These are phyloP conservation scores for Polylopha cassiicola DNA, from an alignment of 2,888 invertebrate genomes.

Conservation along the genomic window DNA sequence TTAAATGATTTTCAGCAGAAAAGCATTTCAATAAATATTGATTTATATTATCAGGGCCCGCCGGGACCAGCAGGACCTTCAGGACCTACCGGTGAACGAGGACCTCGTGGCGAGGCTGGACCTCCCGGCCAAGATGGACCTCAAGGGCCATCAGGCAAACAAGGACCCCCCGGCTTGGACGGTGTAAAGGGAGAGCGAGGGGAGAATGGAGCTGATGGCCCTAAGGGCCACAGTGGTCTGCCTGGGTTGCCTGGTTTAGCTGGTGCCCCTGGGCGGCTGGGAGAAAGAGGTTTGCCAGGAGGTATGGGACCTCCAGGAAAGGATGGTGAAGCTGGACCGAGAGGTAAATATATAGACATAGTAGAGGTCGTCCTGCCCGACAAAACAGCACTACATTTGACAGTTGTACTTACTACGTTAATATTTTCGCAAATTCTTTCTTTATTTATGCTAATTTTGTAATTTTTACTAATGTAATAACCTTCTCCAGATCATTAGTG, in stretches of 20 bases:
- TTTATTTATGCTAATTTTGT: no score
- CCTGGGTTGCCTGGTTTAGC: conserved; percentile 88
- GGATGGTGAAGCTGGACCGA: conserved; percentile 84
- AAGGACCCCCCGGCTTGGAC: conserved; percentile 84
- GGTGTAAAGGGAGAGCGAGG: conserved; percentile 81
- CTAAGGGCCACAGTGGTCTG: conserved; percentile 90
- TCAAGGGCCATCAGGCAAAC: conserved; percentile 86
- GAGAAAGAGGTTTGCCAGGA: conserved; percentile 83
- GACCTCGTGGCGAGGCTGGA: conserved; percentile 83
- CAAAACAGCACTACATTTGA: no score
- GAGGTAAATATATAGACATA: conserved; percentile 66
- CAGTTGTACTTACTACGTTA: no score
- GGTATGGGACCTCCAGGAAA: conserved; percentile 83
- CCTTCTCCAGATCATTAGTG: no score
- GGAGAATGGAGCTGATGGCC: conserved; percentile 82
- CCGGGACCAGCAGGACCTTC: conserved; percentile 80
- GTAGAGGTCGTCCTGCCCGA: no score
- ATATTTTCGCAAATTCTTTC: no score
- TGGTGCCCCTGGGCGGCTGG: conserved; percentile 80
- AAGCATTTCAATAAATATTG: no score
- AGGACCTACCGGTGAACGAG: conserved; percentile 84
- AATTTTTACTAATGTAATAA: no score
- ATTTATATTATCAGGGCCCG: conserved; percentile 74
- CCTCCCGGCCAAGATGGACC: conserved; percentile 86
- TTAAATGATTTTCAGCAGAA: no score